Evolutionary conservation across 2,797 vertebrate genomes (phyloP).

Genomic region (Odontamblyopus lacepedii): DNA sequence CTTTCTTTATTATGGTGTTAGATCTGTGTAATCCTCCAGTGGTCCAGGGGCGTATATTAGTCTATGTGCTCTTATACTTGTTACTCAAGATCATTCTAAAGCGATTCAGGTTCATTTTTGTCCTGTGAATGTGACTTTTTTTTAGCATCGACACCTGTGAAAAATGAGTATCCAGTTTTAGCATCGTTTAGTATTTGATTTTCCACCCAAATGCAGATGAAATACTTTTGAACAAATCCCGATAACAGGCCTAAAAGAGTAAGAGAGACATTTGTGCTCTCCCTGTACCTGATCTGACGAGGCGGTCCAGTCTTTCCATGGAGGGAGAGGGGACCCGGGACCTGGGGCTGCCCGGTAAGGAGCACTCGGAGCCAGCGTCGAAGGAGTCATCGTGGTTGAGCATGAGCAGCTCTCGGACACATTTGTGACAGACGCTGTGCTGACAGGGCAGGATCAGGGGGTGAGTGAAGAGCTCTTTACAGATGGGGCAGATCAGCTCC

Average conservation of each 20-base stretch:
- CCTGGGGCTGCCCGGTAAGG: constrained; percentile 90
- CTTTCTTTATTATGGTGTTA: too few relatives aligned
- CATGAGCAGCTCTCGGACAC: constrained; percentile 91
- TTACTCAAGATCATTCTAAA: too few relatives aligned
- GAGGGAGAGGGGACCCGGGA: constrained; percentile 86
- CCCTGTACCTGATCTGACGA: constrained; percentile 89
- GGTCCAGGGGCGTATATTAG: too few relatives aligned
- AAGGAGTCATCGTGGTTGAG: constrained; percentile 88
- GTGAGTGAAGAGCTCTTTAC: constrained; percentile 96
- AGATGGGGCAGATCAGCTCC: constrained; percentile 96
- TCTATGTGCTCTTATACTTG: too few relatives aligned
- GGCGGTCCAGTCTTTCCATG: constrained; percentile 90
- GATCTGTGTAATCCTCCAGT: too few relatives aligned
- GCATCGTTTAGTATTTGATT: too few relatives aligned
- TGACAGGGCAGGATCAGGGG: constrained; percentile 96
- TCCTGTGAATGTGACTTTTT: too few relatives aligned
- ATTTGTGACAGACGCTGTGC: constrained; percentile 96
- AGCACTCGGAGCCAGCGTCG: constrained; percentile 91
- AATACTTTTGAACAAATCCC: neutral
- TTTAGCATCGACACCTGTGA: too few relatives aligned
- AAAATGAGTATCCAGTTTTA: too few relatives aligned
- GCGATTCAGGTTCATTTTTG: too few relatives aligned
- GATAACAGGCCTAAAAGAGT: neutral
- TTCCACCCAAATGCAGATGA: too few relatives aligned
- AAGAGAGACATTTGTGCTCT: constrained; percentile 16